A percentile compares a stretch with the other conserved stretches of the same genome.
Evolutionary conservation across 2,888 invertebrate genomes (phyloP).

Genomic region (Pimpla rufipes): DNA sequence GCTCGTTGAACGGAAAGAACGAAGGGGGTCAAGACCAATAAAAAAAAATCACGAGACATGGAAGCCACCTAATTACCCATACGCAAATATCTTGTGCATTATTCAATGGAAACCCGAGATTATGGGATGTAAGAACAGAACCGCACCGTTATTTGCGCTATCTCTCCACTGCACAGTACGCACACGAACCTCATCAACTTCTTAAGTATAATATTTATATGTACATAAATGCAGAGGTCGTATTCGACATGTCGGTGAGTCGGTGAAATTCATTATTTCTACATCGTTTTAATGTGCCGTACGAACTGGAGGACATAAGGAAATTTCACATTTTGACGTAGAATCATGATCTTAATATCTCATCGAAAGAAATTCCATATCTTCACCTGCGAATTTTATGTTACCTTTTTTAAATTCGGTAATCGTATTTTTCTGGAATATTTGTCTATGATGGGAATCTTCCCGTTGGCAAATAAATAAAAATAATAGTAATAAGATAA

Average conservation of each 20-base stretch:
- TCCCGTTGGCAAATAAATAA: no score
- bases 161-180: background rate
- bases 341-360: no score
- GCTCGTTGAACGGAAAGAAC: conserved; percentile 57
- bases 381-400: no score
- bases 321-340: background rate
- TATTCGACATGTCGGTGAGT: conserved; percentile 1
- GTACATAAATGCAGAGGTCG: conserved; percentile 17
- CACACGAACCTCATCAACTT: conserved; percentile 27
- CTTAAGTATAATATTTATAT: conserved; percentile 13
- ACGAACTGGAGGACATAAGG: conserved; percentile 8
- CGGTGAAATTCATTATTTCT: conserved; percentile 29
- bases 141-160: conserved; percentile 23
- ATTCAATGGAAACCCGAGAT: conserved; percentile 50
- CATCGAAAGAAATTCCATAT: background rate
- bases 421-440: no score
- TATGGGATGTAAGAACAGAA: conserved; percentile 33
- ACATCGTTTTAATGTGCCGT: background rate
- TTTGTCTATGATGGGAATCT: no score
- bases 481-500: no score
- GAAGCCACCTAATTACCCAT: conserved; percentile 55
- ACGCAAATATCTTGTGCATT: conserved; percentile 28
- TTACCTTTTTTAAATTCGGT: no score
- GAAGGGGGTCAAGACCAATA: conserved; percentile 65
- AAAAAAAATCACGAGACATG: conserved; percentile 28